Conservation (phyloP, 2,888 invertebrate genomes). For the Macropis europaea region DNA sequence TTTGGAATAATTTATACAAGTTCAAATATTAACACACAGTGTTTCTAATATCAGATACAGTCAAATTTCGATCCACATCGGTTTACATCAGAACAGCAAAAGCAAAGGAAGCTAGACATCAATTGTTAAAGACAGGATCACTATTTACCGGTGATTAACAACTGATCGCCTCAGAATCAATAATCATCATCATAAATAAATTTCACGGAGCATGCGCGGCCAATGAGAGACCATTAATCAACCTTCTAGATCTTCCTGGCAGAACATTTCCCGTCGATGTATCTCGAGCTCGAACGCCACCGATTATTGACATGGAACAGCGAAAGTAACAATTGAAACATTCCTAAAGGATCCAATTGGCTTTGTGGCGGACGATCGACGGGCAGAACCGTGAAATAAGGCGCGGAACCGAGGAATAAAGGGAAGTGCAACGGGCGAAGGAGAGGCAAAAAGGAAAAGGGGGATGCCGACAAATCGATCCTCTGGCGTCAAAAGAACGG, state of each 20-base stretch:
- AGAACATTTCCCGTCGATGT: neutral
- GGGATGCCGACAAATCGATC: constrained; percentile 48
- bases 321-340: constrained; percentile 11
- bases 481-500: constrained; percentile 13
- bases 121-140: too few relatives aligned
- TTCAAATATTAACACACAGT: too few relatives aligned
- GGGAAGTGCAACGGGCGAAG: neutral
- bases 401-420: neutral
- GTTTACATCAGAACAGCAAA: too few relatives aligned
- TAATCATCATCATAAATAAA: too few relatives aligned
- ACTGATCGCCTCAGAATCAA: too few relatives aligned
- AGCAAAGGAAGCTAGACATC: too few relatives aligned
- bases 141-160: too few relatives aligned
- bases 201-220: too few relatives aligned
- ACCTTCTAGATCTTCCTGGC: neutral
- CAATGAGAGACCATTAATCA: neutral
- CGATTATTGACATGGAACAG: neutral
- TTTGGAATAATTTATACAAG: too few relatives aligned
- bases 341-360: neutral
- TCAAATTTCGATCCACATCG: too few relatives aligned
- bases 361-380: constrained; percentile 2
- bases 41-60: too few relatives aligned
- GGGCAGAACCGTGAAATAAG: constrained; percentile 1
- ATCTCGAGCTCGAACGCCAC: neutral
- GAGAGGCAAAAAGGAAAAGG: neutral